These are phyloP conservation scores for Periparus ater DNA, from an alignment of 2,797 vertebrate genomes.

Conservation along the genomic window DNA sequence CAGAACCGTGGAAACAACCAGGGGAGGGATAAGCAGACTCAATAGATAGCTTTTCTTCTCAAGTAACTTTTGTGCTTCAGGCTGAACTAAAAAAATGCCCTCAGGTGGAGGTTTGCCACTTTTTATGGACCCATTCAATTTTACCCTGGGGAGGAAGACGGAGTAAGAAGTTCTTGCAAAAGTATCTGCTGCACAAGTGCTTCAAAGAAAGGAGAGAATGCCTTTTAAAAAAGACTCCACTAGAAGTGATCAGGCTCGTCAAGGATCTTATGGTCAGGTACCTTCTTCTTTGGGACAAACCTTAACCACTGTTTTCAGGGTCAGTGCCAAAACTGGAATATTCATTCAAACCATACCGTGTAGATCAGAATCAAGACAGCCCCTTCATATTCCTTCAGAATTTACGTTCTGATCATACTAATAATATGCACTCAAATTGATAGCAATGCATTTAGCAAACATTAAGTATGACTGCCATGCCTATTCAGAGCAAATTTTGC, in stretches of 20 bases:
- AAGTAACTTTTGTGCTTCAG: background rate
- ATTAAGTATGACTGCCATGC: background rate
- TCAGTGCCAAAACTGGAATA: background rate
- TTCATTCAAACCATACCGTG: accelerated
- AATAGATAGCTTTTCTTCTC: background rate
- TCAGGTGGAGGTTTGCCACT: background rate
- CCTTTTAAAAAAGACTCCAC: background rate
- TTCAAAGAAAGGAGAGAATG: background rate
- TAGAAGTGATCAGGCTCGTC: background rate
- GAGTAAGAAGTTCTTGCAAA: background rate
- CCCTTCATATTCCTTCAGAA: background rate
- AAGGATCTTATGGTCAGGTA: background rate
- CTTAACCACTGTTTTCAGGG: background rate
- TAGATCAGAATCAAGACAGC: background rate
- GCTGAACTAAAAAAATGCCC: background rate
- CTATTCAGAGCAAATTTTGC: background rate
- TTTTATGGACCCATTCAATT: background rate
- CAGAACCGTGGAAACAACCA: background rate
- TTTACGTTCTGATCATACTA: background rate
- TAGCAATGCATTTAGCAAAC: background rate
- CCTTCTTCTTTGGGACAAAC: background rate
- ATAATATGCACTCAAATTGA: background rate
- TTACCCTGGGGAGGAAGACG: background rate
- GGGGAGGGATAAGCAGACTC: background rate
- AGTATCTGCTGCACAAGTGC: background rate